Conservation (phyloP, 2,888 invertebrate species). For the Druceiella hillmani region DNA sequence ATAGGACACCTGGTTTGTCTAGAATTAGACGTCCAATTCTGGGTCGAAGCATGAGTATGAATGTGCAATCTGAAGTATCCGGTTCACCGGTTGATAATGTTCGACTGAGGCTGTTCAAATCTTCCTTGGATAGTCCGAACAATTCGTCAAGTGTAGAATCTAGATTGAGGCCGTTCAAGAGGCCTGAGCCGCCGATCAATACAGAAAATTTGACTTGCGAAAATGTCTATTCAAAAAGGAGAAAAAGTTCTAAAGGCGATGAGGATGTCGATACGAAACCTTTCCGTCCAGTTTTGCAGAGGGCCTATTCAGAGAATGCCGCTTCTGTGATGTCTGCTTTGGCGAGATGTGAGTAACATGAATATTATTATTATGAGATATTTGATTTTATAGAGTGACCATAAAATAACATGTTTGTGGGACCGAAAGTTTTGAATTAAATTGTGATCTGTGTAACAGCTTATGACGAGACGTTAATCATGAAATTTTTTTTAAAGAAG, state of each 20-base stretch:
- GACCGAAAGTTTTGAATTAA: too few relatives aligned
- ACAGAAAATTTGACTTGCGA: conserved; percentile 38
- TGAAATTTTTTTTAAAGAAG: too few relatives aligned
- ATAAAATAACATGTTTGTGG: too few relatives aligned
- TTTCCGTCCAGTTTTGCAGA: conserved; percentile 44
- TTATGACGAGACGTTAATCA: too few relatives aligned
- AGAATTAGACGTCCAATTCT: too few relatives aligned
- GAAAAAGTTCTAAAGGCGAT: conserved; percentile 30
- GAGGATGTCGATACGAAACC: conserved; percentile 25
- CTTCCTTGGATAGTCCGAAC: conserved; percentile 34
- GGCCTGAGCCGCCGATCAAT: conserved; percentile 58
- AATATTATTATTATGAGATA: conserved; percentile 5
- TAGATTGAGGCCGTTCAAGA: conserved; percentile 49
- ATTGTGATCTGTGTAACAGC: too few relatives aligned
- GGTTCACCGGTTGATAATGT: too few relatives aligned
- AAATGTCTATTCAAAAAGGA: conserved; percentile 36
- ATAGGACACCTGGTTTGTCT: conserved; percentile 27
- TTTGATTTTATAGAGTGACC: neutral
- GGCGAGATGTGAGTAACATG: conserved; percentile 60
- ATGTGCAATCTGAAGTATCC: too few relatives aligned
- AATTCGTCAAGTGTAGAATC: too few relatives aligned
- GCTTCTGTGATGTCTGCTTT: conserved; percentile 70
- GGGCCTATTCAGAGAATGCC: conserved; percentile 74
- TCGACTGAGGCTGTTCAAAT: conserved; percentile 31
- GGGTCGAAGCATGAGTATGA: too few relatives aligned